These are phyloP conservation scores for Orthosia gracilis DNA, from an alignment of 2,888 invertebrate species.

Conservation along the genomic window DNA sequence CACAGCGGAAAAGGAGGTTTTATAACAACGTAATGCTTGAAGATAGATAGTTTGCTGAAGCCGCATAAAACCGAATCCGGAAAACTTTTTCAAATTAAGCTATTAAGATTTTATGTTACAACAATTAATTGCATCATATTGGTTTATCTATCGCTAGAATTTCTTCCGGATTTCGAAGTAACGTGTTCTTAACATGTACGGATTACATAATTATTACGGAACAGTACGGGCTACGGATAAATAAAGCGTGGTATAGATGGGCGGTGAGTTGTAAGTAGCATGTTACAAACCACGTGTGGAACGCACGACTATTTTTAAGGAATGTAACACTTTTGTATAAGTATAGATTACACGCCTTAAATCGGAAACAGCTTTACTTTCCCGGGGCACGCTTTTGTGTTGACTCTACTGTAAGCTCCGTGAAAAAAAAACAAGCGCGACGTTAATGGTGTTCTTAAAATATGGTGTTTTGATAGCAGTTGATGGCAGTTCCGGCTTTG, in stretches of 20 bases:
- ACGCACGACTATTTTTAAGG: slow-evolving; percentile 79
- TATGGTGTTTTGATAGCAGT: slow-evolving; percentile 60
- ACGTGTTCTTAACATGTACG: slow-evolving; percentile 48
- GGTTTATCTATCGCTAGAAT: slow-evolving; percentile 32
- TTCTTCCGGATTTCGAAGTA: slow-evolving; percentile 50
- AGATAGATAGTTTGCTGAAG: neutral
- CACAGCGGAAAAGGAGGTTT: neutral
- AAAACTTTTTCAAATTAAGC: slow-evolving; percentile 15
- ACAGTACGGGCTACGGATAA: slow-evolving; percentile 62
- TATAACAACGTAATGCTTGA: neutral
- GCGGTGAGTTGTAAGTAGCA: slow-evolving; percentile 67
- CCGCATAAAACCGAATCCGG: neutral
- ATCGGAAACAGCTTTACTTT: slow-evolving; percentile 55
- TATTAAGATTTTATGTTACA: slow-evolving; percentile 38
- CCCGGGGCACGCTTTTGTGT: slow-evolving; percentile 47
- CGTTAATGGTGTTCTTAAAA: slow-evolving; percentile 63
- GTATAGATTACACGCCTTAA: slow-evolving; percentile 48
- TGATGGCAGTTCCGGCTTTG: slow-evolving; percentile 41
- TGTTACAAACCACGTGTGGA: slow-evolving; percentile 75
- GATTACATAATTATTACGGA: slow-evolving; percentile 61
- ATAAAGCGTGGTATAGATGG: slow-evolving; percentile 71
- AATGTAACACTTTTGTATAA: slow-evolving; percentile 60
- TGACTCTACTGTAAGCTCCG: slow-evolving; percentile 37
- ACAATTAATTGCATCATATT: slow-evolving; percentile 29
- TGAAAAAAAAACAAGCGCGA: slow-evolving; percentile 52